Evolutionary conservation across 2,113 vertebrate genomes (phyloP).

Genomic region (Platichthys stellatus): DNA sequence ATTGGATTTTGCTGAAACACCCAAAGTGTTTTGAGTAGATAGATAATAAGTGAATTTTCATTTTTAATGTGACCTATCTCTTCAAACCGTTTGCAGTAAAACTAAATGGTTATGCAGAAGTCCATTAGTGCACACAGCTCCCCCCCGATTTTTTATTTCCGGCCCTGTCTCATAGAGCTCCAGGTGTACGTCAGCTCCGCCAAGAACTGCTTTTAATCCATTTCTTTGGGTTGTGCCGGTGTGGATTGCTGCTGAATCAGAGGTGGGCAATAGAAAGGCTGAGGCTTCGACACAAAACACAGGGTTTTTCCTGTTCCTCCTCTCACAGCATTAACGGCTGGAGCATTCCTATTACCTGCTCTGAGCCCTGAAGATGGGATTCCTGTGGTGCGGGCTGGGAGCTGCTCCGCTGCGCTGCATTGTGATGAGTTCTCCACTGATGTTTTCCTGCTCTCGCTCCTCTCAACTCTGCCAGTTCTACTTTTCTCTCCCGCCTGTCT

Average conservation of each 20-base stretch:
- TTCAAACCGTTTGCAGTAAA: no score
- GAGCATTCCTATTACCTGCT: constrained; percentile 84
- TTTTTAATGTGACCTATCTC: no score
- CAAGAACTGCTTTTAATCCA: constrained; percentile 51
- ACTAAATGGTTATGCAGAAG: not conserved
- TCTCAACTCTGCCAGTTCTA: constrained; percentile 63
- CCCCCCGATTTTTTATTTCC: not conserved
- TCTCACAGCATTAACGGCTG: constrained; percentile 79
- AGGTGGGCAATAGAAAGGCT: constrained; percentile 63
- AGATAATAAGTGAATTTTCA: no score
- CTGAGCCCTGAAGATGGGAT: constrained; percentile 82
- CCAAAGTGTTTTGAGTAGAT: no score
- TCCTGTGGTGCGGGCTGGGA: constrained; percentile 78
- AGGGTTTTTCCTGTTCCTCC: constrained; percentile 72
- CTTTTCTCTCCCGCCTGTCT: constrained; percentile 60
- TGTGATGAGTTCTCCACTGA: constrained; percentile 83
- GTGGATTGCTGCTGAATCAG: constrained; percentile 58
- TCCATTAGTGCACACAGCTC: constrained; percentile 3
- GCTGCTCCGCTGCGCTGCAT: constrained; percentile 79
- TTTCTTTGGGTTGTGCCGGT: constrained; percentile 36
- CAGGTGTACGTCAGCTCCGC: constrained; percentile 20
- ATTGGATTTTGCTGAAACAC: no score
- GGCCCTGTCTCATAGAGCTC: constrained; percentile 2
- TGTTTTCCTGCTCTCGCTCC: constrained; percentile 79
- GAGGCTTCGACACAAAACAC: constrained; percentile 68